Evolutionary conservation across 1,140 invertebrate genomes (phyloP).

Genomic region (Ostrea edulis): DNA sequence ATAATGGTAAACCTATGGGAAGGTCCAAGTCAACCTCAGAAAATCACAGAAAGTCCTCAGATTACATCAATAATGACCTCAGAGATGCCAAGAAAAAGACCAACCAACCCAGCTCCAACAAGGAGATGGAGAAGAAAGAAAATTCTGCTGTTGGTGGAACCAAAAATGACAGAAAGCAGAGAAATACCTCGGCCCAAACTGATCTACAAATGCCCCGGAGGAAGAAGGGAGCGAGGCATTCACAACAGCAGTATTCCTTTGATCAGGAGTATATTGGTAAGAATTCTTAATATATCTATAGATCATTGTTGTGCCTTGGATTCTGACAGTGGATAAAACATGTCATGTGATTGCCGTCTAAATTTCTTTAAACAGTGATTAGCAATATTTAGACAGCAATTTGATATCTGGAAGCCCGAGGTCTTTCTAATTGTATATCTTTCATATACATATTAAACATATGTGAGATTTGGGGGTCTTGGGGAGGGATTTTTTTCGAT

Average conservation of each 20-base stretch:
- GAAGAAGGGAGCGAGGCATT: constrained; percentile 42
- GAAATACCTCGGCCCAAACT: constrained; percentile 47
- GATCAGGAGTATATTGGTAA: constrained; percentile 71
- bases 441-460: no score
- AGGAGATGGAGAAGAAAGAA: constrained; percentile 54
- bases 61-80: constrained; percentile 77
- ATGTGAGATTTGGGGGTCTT: no score
- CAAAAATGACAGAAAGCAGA: constrained; percentile 52
- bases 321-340: neutral
- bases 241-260: constrained; percentile 65
- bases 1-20: constrained; percentile 73
- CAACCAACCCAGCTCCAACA: constrained; percentile 64
- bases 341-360: no score
- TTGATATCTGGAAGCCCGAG: no score
- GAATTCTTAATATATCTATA: neutral
- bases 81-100: constrained; percentile 73
- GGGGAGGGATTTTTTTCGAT: no score
- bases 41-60: constrained; percentile 68
- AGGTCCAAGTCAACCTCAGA: constrained; percentile 60
- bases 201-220: constrained; percentile 24
- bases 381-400: no score
- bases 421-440: no score
- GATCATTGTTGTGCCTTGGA: neutral
- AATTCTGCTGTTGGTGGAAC: constrained; percentile 47
- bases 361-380: no score